A percentile compares a stretch with the other conserved stretches of the same genome.
phyloP scores from a whole-genome alignment of 2,797 vertebrate genomes.

The Microchirus variegatus region DNA sequence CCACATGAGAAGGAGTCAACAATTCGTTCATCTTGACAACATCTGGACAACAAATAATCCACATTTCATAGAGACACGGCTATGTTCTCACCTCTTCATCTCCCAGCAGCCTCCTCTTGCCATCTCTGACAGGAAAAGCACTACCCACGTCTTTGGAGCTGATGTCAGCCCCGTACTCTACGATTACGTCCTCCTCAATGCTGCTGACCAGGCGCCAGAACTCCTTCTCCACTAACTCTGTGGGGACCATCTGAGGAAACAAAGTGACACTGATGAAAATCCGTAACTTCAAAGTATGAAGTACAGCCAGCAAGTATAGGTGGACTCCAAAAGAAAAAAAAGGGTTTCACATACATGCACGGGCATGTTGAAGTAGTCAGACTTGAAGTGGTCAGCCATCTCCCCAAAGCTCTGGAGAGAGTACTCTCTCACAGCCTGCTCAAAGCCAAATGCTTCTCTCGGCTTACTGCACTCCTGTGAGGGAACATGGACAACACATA shows the following conservation, averaged over 20 bases:
- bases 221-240: slow-evolving; percentile 97
- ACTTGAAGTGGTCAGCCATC: slow-evolving; percentile 99
- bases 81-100: slow-evolving; percentile 89
- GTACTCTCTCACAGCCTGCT: slow-evolving; percentile 96
- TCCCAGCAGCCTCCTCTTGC: slow-evolving; percentile 88
- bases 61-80: no score
- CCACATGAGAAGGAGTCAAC: no score
- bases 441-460: slow-evolving; percentile 97
- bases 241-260: slow-evolving; percentile 93
- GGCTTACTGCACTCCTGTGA: slow-evolving; percentile 97
- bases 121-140: slow-evolving; percentile 93
- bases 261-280: slow-evolving; percentile 7
- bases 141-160: slow-evolving; percentile 98
- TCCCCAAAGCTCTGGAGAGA: slow-evolving; percentile 97
- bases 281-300: background rate
- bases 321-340: background rate
- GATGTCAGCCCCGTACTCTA: slow-evolving; percentile 98
- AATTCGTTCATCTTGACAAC: no score
- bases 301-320: background rate
- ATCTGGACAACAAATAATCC: no score
- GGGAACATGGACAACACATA: background rate
- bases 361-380: slow-evolving; percentile 99
- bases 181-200: slow-evolving; percentile 98
- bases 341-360: slow-evolving; percentile 87
- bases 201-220: slow-evolving; percentile 98